A percentile compares a stretch with the other conserved stretches of the same genome.
phyloP scores from a whole-genome alignment of 2,113 vertebrate species.

The Toxotes jaculatrix region DNA sequence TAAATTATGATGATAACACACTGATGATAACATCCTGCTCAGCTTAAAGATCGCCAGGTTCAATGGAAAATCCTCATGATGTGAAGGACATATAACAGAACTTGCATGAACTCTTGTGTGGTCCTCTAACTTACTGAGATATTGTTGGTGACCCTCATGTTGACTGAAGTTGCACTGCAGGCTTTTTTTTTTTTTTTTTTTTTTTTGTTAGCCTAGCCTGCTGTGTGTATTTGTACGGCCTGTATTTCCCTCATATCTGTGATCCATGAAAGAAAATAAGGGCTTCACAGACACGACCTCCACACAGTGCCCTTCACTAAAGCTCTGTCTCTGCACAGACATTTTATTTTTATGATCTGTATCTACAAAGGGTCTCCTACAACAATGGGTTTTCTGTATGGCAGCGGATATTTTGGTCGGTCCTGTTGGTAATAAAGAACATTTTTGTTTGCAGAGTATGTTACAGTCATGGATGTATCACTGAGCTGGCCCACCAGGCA shows the following conservation, averaged over 20 bases:
- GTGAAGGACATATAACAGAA: no score
- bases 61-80: no score
- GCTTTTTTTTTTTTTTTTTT: neutral
- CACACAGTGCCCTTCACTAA: conserved; percentile 5
- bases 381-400: neutral
- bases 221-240: conserved; percentile 25
- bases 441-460: no score
- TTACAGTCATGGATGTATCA: no score
- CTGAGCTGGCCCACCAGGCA: no score
- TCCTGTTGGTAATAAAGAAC: neutral
- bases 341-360: conserved; percentile 42
- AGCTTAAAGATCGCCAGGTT: no score
- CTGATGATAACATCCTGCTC: no score
- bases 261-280: conserved; percentile 57
- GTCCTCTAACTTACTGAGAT: neutral
- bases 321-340: neutral
- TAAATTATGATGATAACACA: no score
- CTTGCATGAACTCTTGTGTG: neutral
- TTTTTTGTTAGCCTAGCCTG: neutral
- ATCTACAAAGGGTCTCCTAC: conserved; percentile 30
- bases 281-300: conserved; percentile 49
- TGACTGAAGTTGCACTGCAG: neutral
- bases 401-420: neutral
- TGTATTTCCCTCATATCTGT: conserved; percentile 73
- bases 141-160: neutral